Percentiles rank a stretch among this genome's conserved stretches.
phyloP scores from a whole-genome alignment of 2,113 vertebrate species.

The Scopus umbretta region DNA sequence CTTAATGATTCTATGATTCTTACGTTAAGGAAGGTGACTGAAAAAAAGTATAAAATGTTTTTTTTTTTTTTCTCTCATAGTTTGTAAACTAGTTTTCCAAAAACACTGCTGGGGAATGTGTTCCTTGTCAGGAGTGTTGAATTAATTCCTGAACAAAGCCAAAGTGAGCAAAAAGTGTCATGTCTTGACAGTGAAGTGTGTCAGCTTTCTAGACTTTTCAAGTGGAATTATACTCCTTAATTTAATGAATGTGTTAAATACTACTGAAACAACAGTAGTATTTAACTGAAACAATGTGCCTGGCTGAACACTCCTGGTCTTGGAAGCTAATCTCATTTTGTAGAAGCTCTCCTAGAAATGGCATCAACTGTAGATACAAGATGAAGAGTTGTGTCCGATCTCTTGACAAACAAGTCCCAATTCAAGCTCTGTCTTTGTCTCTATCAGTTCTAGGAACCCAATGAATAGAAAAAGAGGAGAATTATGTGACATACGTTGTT shows the following conservation, averaged over 20 bases:
- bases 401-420: background rate
- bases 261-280: background rate
- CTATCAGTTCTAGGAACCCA: background rate
- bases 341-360: background rate
- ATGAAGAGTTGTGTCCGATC: background rate
- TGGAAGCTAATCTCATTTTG: background rate
- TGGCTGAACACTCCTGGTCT: background rate
- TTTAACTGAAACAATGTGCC: background rate
- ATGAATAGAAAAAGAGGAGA: background rate
- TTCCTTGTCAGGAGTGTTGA: background rate
- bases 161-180: background rate
- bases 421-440: background rate
- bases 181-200: background rate
- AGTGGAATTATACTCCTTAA: background rate
- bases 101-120: background rate
- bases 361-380: background rate
- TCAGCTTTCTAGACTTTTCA: background rate
- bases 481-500: background rate
- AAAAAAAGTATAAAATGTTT: background rate
- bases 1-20: too few relatives aligned
- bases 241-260: background rate
- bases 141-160: background rate
- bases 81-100: background rate
- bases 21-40: background rate
- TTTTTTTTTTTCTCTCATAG: background rate